Percentiles rank a stretch among this genome's conserved stretches.
Conservation (phyloP, 2,113 vertebrate genomes). For the Lagopus muta region DNA sequence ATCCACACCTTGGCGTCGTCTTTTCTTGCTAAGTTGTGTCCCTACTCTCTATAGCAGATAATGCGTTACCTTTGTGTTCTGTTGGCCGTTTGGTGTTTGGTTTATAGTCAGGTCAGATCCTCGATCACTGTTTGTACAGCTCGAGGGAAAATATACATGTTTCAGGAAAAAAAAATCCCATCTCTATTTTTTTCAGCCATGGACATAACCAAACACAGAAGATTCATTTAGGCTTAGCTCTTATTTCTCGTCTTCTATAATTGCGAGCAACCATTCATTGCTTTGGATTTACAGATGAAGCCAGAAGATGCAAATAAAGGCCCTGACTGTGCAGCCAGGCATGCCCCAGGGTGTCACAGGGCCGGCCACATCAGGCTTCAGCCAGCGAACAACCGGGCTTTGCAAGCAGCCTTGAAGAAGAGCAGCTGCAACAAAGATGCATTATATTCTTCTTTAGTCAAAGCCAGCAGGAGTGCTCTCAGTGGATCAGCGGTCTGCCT, state of each 20-base stretch:
- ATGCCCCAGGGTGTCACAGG: not conserved
- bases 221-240: not conserved
- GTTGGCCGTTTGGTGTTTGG: not conserved
- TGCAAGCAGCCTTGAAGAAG: not conserved
- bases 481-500: accelerated
- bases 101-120: not conserved
- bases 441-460: not conserved
- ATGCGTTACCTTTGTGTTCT: not conserved
- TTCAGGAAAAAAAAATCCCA: not conserved
- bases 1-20: accelerated
- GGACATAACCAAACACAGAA: not conserved
- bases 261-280: not conserved
- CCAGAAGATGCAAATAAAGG: constrained; percentile 12
- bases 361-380: not conserved
- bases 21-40: not conserved
- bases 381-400: not conserved
- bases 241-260: not conserved
- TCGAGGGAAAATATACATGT: not conserved
- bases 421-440: not conserved
- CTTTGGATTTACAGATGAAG: not conserved
- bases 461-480: not conserved
- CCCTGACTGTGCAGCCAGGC: not conserved
- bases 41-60: not conserved
- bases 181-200: not conserved
- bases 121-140: not conserved